These are phyloP conservation scores for Atherinosoma microstoma DNA, from an alignment of 2,797 vertebrate species.

Conservation along the genomic window DNA sequence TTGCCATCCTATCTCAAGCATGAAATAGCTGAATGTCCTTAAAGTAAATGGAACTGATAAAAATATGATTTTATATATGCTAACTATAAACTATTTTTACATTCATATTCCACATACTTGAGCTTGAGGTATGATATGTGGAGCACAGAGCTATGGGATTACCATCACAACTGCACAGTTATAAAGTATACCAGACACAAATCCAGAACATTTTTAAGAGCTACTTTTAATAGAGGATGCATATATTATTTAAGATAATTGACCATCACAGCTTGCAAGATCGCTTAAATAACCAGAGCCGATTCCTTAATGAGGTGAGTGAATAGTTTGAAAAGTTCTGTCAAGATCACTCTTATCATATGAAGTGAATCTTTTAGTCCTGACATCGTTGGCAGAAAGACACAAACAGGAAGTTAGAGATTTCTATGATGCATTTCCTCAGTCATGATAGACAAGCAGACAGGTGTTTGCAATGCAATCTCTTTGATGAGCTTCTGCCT, in stretches of 20 bases:
- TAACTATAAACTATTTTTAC: conserved; percentile 44
- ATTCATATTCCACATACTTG: conserved; percentile 7
- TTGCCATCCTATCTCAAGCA: conserved; percentile 18
- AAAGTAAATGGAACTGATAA: conserved; percentile 22
- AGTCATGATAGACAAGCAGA: conserved; percentile 54
- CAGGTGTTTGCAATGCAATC: conserved; percentile 48
- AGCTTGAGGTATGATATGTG: conserved; percentile 26
- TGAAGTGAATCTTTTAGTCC: conserved; percentile 54
- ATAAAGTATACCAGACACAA: conserved; percentile 11
- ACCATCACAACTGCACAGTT: conserved; percentile 7
- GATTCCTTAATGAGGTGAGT: conserved; percentile 49
- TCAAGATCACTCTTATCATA: conserved; percentile 51
- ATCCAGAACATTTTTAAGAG: conserved; percentile 32
- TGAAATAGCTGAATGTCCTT: conserved; percentile 30
- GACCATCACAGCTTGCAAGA: conserved; percentile 27
- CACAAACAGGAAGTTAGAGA: conserved; percentile 55
- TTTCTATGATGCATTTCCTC: conserved; percentile 33
- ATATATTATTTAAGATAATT: conserved; percentile 59
- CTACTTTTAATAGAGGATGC: conserved; percentile 24
- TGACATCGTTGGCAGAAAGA: conserved; percentile 62
- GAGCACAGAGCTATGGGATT: conserved; percentile 13
- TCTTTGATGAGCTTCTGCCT: conserved; percentile 44
- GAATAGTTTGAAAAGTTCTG: conserved; percentile 54
- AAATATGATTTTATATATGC: conserved; percentile 36
- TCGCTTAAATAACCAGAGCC: conserved; percentile 41